Evolutionary conservation across 2,888 invertebrate genomes (phyloP).

Genomic region (Cecidostiba fungosa): DNA sequence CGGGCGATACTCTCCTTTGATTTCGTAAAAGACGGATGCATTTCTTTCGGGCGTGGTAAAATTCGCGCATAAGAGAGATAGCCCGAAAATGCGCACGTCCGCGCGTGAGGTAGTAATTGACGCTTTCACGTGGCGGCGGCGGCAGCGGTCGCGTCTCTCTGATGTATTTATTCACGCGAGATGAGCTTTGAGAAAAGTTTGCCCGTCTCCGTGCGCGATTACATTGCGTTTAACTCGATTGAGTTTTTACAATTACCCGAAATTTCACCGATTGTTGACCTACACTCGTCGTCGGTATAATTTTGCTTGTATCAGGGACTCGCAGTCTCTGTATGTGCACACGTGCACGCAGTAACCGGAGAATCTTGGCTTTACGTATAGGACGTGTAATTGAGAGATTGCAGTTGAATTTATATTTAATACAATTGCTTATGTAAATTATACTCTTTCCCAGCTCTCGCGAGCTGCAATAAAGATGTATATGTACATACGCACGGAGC

Average conservation of each 20-base stretch:
- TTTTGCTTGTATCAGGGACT: neutral
- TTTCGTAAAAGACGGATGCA: neutral
- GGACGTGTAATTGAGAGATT: neutral
- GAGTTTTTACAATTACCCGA: neutral
- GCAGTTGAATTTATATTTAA: neutral
- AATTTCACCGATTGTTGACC: constrained; percentile 30
- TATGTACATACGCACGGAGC: no score
- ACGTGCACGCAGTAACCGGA: neutral
- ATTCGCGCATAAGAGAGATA: neutral
- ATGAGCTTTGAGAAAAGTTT: constrained; percentile 31
- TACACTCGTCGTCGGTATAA: neutral
- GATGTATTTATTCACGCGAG: constrained; percentile 33
- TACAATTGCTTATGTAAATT: neutral
- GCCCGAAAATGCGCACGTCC: neutral
- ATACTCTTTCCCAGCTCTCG: neutral
- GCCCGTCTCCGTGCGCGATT: neutral
- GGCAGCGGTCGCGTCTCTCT: neutral
- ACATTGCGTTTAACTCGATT: neutral
- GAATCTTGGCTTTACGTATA: neutral
- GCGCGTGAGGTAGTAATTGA: constrained; percentile 38
- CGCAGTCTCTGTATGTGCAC: neutral
- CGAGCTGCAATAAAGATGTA: neutral
- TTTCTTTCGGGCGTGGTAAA: constrained; percentile 24
- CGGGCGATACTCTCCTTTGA: neutral
- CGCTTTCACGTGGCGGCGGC: constrained; percentile 7